Evolutionary conservation across 2,113 vertebrate genomes (phyloP).

Genomic region (Myrmecobius fasciatus): DNA sequence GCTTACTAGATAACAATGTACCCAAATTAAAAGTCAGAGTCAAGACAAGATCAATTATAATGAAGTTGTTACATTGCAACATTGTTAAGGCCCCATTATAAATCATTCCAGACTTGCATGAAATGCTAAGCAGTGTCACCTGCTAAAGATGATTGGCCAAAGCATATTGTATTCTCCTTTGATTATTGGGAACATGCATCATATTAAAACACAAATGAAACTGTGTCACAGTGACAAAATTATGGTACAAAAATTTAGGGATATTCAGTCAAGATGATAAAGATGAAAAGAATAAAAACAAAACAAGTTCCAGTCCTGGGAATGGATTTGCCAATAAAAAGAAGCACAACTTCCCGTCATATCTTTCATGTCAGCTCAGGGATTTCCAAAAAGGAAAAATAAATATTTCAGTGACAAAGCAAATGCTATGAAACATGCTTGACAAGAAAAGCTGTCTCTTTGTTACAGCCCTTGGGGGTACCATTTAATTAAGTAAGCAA

Average conservation of each 20-base stretch:
- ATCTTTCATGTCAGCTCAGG: not conserved
- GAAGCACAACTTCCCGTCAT: constrained; percentile 4
- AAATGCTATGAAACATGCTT: not conserved
- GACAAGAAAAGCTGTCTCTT: not conserved
- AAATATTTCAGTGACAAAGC: not conserved
- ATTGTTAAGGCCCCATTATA: not conserved
- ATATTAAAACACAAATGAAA: constrained; percentile 42
- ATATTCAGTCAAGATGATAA: constrained; percentile 37
- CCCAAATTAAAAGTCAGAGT: not conserved
- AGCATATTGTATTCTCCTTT: constrained; percentile 28
- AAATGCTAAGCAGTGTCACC: not conserved
- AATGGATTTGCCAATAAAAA: not conserved
- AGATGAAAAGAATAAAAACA: not conserved
- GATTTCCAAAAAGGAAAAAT: not conserved
- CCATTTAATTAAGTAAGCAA: constrained; percentile 4
- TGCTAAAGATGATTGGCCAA: constrained; percentile 20
- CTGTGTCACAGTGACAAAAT: constrained; percentile 19
- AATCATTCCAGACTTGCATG: constrained; percentile 25
- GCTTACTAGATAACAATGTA: not conserved
- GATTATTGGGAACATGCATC: constrained; percentile 15
- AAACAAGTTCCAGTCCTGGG: not conserved
- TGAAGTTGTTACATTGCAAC: not conserved
- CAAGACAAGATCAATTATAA: not conserved
- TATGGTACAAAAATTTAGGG: constrained; percentile 37
- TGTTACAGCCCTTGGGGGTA: not conserved